These are phyloP conservation scores for Plemyria rubiginata DNA, from an alignment of 2,888 invertebrate species.

Conservation along the genomic window DNA sequence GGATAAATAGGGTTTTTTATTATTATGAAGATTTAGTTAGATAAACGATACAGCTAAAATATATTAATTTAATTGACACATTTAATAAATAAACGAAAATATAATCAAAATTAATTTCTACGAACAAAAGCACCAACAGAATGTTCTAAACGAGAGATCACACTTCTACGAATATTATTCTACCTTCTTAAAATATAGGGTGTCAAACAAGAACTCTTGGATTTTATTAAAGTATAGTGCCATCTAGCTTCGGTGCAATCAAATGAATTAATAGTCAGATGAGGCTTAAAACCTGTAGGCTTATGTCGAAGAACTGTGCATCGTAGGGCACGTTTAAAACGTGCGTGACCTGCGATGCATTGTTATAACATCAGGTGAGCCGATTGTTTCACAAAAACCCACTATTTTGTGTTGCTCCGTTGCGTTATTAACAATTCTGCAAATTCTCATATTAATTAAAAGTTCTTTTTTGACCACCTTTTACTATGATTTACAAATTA, in stretches of 20 bases:
- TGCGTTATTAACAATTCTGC: too few species aligned
- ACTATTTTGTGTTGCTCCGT: too few species aligned
- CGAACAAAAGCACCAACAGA: slow-evolving; percentile 53
- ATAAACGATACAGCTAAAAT: slow-evolving; percentile 19
- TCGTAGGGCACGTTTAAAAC: too few species aligned
- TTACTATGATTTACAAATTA: slow-evolving; percentile 27
- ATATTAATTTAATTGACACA: slow-evolving; percentile 39
- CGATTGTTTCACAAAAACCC: too few species aligned
- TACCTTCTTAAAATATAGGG: slow-evolving; percentile 15
- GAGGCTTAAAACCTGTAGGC: too few species aligned
- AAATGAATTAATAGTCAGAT: background rate
- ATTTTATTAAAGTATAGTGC: background rate
- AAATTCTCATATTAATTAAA: background rate
- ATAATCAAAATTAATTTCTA: slow-evolving; percentile 24
- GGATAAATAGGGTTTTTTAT: slow-evolving; percentile 15
- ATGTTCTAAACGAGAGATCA: slow-evolving; percentile 50
- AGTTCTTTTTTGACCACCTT: slow-evolving; percentile 23
- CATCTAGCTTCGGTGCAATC: background rate
- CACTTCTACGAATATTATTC: slow-evolving; percentile 45
- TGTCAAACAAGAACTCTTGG: slow-evolving; percentile 21
- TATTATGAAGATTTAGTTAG: slow-evolving; percentile 8
- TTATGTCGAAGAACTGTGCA: too few species aligned
- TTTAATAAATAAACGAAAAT: slow-evolving; percentile 20
- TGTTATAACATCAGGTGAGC: too few species aligned
- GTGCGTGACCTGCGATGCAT: too few species aligned